Conservation (phyloP, 2,113 vertebrate genomes). For the Leptosomus discolor region DNA sequence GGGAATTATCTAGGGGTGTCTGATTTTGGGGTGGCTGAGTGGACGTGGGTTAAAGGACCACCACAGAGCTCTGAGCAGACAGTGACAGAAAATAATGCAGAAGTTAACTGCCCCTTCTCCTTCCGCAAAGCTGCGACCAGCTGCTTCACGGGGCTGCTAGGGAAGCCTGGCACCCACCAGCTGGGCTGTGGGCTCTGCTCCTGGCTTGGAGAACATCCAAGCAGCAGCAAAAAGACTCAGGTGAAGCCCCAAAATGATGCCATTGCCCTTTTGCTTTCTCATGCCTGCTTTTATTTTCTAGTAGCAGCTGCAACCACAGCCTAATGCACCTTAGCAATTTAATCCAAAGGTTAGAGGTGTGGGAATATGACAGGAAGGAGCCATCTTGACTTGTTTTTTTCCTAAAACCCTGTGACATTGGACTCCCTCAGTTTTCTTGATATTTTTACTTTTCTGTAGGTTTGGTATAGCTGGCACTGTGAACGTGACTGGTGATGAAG, state of each 20-base stretch:
- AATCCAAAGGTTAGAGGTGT: neutral
- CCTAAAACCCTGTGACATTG: neutral
- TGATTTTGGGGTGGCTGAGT: neutral
- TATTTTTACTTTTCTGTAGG: constrained; percentile 58
- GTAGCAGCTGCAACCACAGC: neutral
- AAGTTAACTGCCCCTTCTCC: neutral
- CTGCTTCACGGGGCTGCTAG: neutral
- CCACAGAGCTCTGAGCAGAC: neutral
- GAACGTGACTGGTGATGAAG: constrained; percentile 93
- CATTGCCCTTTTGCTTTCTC: neutral
- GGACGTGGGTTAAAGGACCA: neutral
- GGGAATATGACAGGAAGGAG: neutral
- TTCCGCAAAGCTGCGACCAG: neutral
- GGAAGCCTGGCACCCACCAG: neutral
- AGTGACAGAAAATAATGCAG: neutral
- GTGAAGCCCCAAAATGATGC: accelerated
- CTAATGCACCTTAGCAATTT: neutral
- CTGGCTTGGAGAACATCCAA: neutral
- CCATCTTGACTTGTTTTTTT: neutral
- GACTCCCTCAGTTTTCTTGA: neutral
- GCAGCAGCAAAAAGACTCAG: neutral
- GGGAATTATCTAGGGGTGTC: neutral
- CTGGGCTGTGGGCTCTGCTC: neutral
- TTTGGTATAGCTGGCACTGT: constrained; percentile 88
- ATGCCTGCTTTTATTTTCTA: neutral